Evolutionary conservation across 37 sponge, comb jelly and placozoan genomes (phyloP).

Genomic region (Dysidea cf. avara): DNA sequence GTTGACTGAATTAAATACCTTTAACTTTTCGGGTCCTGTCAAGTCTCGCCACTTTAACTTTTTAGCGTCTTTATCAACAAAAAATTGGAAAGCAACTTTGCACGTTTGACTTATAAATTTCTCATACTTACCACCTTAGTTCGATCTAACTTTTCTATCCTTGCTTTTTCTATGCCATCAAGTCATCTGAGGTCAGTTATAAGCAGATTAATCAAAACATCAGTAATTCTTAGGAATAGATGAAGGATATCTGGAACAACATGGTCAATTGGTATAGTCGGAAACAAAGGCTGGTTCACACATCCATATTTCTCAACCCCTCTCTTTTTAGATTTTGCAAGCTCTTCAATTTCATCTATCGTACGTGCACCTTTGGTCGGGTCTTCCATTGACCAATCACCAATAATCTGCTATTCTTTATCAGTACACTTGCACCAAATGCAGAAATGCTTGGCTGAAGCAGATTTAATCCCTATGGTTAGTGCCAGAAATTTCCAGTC

Average conservation of each 20-base stretch:
- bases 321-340: not conserved
- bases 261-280: slow-evolving; percentile 2
- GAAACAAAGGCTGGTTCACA: not conserved
- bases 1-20: too few relatives aligned
- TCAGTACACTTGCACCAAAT: slow-evolving; percentile 21
- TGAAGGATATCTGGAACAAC: slow-evolving; percentile 18
- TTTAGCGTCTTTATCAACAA: not conserved
- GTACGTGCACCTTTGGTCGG: slow-evolving; percentile 13
- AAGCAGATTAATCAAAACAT: slow-evolving; percentile 13
- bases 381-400: not conserved
- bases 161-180: slow-evolving; percentile 18
- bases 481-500: slow-evolving; percentile 23
- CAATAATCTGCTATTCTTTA: not conserved
- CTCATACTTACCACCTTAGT: not conserved
- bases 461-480: slow-evolving; percentile 4
- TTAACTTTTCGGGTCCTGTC: slow-evolving; percentile 32
- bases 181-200: not conserved
- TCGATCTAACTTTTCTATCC: not conserved
- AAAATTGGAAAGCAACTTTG: slow-evolving; percentile 4
- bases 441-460: slow-evolving; percentile 1
- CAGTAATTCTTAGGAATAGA: too few relatives aligned
- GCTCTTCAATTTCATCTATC: slow-evolving; percentile 1
- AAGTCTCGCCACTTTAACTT: too few relatives aligned
- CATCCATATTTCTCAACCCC: not conserved
- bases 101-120: slow-evolving; percentile 19